Evolutionary conservation across 37 sponge, comb jelly and placozoan species (phyloP), one percentile per base, ranked within the genome.

Genomic region (Amphimedon queenslandica): DNA sequence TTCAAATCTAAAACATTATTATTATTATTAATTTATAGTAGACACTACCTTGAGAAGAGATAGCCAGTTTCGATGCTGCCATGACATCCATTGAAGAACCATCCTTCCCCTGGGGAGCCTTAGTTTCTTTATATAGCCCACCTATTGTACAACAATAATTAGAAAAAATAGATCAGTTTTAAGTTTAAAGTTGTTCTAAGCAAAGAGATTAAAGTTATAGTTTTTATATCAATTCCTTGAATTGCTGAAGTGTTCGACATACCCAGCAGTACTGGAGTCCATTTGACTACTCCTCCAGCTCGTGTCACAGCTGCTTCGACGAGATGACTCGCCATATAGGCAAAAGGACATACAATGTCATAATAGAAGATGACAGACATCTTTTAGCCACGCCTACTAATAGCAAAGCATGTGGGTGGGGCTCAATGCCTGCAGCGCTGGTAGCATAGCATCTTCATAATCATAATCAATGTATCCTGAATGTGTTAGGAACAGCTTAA

Each of bases 301-400:
- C 89, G 80, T 43, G 28, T 21, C 4, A 77, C 79, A 55, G 91
- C 0, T 0, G 42, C 35, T 37, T 87, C 89, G 25, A 95, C 71
- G n/a, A 81, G 65, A 0, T 77, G 64, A 47, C 92, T 95, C 18
- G 96, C 92, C 51, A 82, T 82, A 77, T 91, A 95, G 3, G 96
- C 96, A 41, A 90, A 95, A 3, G 96, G 96, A 64, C 96, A 95
- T 30, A 95, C 96, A n/a, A 95, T 69, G 38, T 95, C 96, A 73
- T 91, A 95, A 71, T 91, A 95, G 65, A 95, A 95, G 6, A 80
- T 42, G 0, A 80, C 70, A 0, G 36, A 35, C 60, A 29, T 33
- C 33, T 16, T 28, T 37, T 57, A 55, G 58, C 58, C 76, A 30
- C 32, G 32, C 36, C 36, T 65, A 5, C 16, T 2, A 65, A 3